Base-by-base conservation (phyloP, 2,113 vertebrate genomes). In the Octodon degus region DNA sequence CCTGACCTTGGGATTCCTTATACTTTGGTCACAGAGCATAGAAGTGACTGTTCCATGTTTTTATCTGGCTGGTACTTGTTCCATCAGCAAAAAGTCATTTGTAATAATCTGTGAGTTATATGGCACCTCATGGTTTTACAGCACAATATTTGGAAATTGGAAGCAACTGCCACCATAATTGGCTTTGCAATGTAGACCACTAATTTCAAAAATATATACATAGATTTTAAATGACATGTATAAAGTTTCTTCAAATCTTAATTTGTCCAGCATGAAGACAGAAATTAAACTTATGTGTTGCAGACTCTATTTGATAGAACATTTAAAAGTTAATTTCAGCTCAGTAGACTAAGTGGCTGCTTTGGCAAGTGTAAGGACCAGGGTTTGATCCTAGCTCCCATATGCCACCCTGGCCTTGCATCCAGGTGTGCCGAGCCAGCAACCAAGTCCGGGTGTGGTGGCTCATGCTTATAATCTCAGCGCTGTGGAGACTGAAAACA, bases 271-370 rank as follows among this genome's bases (percentile, higher is more conserved):
- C 43, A 55, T 92, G 37, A 68, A 82, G 24, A 74, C 60, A 89
- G 82, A 92, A 58, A 30, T 20, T 86, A 83, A 88, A 50, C 7
- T 79, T 40, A 47, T 27, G 1, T 67, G 62, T 22, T 40, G 5
- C 24, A 76, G 34, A 82, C 17, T 79, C 3, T 65, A 55, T 22
- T 17, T 88, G 37, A 34, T 47, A 5, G 32, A 67, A 2, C 1
- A 63, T 68, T 93, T 94, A 24, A 67, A 83, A 72, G 34, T 70
- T 90, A 82, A 85, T 90, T 74, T 32, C 0, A 96, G 53, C 55
- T 58, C 55, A 58, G 55, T 19, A 5, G 55, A 58, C 55, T 58
- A 19, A 58, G 55, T 5, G 17, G 16, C 55, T 58, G 55, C 55
- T 58, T 58, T 58, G 55, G 55, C 55, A 58, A 58, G 55, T 19